Percentiles rank a stretch among this genome's conserved stretches.
Evolutionary conservation across 2,797 vertebrate species (phyloP).

Genomic region (Sebastes flavidus): DNA sequence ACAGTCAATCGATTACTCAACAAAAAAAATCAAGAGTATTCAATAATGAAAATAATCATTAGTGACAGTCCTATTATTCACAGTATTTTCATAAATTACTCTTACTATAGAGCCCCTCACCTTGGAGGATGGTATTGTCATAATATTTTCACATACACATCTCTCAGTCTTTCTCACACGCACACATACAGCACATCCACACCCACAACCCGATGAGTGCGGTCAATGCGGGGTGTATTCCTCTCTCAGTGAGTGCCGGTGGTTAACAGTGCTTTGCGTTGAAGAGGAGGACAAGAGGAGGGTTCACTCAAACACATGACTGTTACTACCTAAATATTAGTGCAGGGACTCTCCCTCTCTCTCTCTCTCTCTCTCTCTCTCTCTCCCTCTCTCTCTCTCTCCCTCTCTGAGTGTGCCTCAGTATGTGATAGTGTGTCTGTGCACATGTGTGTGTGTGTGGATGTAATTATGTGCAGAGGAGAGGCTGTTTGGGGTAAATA

Average conservation of each 20-base stretch:
- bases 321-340: conserved; percentile 81
- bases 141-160: conserved; percentile 45
- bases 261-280: conserved; percentile 77
- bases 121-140: conserved; percentile 36
- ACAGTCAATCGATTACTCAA: background rate
- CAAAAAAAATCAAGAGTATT: background rate
- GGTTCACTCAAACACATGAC: conserved; percentile 78
- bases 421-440: conserved; percentile 44
- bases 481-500: conserved; percentile 82
- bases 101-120: conserved; percentile 20
- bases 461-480: conserved; percentile 76
- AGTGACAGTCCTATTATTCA: background rate
- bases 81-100: background rate
- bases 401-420: conserved; percentile 19
- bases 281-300: conserved; percentile 82
- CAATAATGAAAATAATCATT: background rate
- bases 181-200: conserved; percentile 8
- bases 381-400: conserved; percentile 18
- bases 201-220: conserved; percentile 45
- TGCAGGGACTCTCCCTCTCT: conserved; percentile 63
- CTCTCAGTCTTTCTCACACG: conserved; percentile 23
- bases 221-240: conserved; percentile 68
- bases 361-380: conserved; percentile 22
- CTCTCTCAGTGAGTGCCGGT: conserved; percentile 73
- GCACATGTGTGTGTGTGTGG: conserved; percentile 40